Percentiles rank a stretch among this genome's conserved stretches.
phyloP scores from a whole-genome alignment of 2,113 vertebrate species.

The Baryphthengus martii region DNA sequence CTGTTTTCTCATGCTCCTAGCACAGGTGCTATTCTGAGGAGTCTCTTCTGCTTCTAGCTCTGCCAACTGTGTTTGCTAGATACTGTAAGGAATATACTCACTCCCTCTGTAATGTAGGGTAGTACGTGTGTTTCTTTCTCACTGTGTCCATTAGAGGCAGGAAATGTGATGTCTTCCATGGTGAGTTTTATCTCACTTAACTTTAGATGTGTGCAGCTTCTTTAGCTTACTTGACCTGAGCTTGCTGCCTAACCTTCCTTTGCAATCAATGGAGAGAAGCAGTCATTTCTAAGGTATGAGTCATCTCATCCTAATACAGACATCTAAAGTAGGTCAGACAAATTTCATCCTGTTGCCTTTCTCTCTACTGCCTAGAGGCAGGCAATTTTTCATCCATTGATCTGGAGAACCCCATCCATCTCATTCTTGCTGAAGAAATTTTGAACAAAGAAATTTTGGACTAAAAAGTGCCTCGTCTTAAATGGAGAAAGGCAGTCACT shows the following conservation, averaged over 20 bases:
- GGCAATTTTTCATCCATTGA: not conserved
- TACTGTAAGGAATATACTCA: not conserved
- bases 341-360: not conserved
- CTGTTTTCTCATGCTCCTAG: not conserved
- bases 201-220: not conserved
- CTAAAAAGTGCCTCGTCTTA: not conserved
- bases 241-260: not conserved
- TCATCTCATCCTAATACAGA: not conserved
- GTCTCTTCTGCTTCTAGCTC: not conserved
- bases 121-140: rapidly evolving
- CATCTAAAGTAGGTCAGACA: not conserved
- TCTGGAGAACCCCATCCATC: not conserved
- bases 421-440: not conserved
- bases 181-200: not conserved
- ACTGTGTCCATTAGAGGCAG: not conserved
- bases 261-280: not conserved
- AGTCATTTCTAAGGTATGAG: not conserved
- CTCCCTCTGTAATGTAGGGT: not conserved
- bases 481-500: not conserved
- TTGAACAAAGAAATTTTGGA: not conserved
- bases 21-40: not conserved
- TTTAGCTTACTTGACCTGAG: not conserved
- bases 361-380: not conserved
- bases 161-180: not conserved
- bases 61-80: not conserved